Percentiles rank a stretch among this genome's conserved stretches.
Evolutionary conservation across 2,797 vertebrate species (phyloP).

Genomic region (Miichthys miiuy): DNA sequence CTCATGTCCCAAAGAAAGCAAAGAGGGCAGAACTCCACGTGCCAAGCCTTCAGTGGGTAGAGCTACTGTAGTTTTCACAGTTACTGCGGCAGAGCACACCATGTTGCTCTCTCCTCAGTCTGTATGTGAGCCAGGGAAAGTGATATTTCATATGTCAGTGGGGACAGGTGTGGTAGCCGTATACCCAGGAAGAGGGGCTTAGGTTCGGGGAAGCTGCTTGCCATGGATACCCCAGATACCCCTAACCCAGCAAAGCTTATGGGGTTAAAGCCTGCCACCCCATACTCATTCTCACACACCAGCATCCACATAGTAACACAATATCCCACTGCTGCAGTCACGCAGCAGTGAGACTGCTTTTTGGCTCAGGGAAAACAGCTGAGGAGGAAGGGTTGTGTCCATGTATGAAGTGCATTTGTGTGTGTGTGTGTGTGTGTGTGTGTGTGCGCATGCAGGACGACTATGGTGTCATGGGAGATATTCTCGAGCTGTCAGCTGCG

Average conservation of each 20-base stretch:
- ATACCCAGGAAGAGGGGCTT: conserved; percentile 69
- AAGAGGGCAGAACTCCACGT: too few species aligned
- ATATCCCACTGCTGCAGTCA: conserved; percentile 49
- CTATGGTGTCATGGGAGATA: conserved; percentile 46
- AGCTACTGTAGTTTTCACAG: too few species aligned
- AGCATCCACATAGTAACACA: conserved; percentile 53
- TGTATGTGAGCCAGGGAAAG: conserved; percentile 42
- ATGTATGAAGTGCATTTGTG: conserved; percentile 24
- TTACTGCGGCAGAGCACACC: neutral
- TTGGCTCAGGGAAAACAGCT: conserved; percentile 60
- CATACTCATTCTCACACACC: conserved; percentile 44
- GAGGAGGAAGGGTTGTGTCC: conserved; percentile 47
- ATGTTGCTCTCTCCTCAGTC: neutral
- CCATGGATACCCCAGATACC: conserved; percentile 55
- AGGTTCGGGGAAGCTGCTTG: conserved; percentile 57
- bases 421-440: conserved; percentile 10
- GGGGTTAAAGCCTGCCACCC: conserved; percentile 55
- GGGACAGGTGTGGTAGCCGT: conserved; percentile 66
- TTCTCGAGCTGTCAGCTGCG: conserved; percentile 54
- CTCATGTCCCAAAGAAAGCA: too few species aligned
- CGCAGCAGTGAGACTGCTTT: conserved; percentile 25
- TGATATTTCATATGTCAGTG: conserved; percentile 49
- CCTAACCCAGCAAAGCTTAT: conserved; percentile 43
- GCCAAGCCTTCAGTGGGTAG: too few species aligned
- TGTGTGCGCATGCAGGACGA: conserved; percentile 1